Conservation (phyloP, 2,113 vertebrate genomes). For the Petroica traversi region DNA sequence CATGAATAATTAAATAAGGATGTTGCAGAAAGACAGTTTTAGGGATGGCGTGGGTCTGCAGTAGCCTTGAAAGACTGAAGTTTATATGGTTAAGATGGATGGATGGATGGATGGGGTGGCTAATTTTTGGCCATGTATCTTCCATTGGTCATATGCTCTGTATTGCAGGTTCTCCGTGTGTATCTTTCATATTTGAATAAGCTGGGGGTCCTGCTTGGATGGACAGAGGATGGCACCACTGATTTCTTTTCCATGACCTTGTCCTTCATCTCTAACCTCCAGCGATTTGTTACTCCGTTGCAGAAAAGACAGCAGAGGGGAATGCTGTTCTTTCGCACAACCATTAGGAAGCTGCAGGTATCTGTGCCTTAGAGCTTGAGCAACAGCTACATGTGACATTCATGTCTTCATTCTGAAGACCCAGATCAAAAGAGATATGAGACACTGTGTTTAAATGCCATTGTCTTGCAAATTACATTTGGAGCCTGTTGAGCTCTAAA, state of each 20-base stretch:
- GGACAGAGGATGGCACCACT: neutral
- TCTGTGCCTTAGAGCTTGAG: neutral
- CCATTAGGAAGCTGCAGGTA: constrained; percentile 85
- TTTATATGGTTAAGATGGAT: neutral
- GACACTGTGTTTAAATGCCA: neutral
- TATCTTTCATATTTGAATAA: constrained; percentile 76
- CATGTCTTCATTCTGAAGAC: neutral
- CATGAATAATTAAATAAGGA: neutral
- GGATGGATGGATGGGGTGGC: neutral
- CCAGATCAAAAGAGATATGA: neutral
- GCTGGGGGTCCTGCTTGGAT: constrained; percentile 78
- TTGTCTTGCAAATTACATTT: neutral
- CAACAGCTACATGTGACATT: neutral
- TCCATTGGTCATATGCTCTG: neutral
- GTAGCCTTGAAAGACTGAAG: neutral
- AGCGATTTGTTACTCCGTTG: constrained; percentile 71
- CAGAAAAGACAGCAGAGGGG: constrained; percentile 67
- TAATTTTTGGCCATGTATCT: neutral
- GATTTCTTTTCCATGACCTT: constrained; percentile 73
- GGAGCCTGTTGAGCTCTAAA: neutral
- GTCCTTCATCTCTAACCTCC: constrained; percentile 84
- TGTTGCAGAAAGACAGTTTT: neutral
- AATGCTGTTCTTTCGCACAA: constrained; percentile 78
- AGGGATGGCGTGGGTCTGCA: rapidly evolving
- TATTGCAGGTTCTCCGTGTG: constrained; percentile 74